Base-by-base conservation (phyloP, 2,797 vertebrate species). In the Sebastes oblongus region DNA sequence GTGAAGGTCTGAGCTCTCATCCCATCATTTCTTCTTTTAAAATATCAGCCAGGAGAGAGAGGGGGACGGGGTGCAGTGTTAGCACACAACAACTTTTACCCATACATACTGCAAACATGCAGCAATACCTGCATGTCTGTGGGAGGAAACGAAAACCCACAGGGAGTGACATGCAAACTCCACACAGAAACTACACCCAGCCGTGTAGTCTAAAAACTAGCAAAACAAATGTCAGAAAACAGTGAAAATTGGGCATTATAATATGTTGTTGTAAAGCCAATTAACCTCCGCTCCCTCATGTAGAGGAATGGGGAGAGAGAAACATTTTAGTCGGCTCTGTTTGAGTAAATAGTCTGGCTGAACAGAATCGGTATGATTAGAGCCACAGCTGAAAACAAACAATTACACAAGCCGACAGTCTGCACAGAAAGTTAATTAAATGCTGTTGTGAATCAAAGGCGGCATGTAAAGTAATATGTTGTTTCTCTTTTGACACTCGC, bases 1-100 rank as follows among this genome's bases (percentile, higher is more conserved):
- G 61, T 50, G 75, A 16, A 70, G 70, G 77, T 77, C 74, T 86
- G 79, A 91, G 75, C 87, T 71, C 76, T 68, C 66, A 65, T 80
- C 59, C 50, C 39, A 8, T 77, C 46, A 65, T 32, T 71, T 73
- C 36, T 64, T 55, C 54, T 84, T 81, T 36, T 42, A 25, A 85
- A 74, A 77, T 68, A 55, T 79, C 59, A 62, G 14, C 50, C n/a
- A 18, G 50, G 42, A 22, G 34, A 39, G 61, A 6, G 34, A 42
- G 39, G 16, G 6, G 3, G 32, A 12, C 3, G 16, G 3, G 11
- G 11, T 50, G 36, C 18, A 29, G 22, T 36, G 56, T 72, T 27
- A 11, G 42, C 46, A 29, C 36, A 8, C 6, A 27, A 18, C 30
- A 13, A 29, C 32, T 27, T 66, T 5, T 9, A n/a, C 46, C 46